Conservation (phyloP, 2,888 invertebrate genomes). For the Harpagoxenus sublaevis region DNA sequence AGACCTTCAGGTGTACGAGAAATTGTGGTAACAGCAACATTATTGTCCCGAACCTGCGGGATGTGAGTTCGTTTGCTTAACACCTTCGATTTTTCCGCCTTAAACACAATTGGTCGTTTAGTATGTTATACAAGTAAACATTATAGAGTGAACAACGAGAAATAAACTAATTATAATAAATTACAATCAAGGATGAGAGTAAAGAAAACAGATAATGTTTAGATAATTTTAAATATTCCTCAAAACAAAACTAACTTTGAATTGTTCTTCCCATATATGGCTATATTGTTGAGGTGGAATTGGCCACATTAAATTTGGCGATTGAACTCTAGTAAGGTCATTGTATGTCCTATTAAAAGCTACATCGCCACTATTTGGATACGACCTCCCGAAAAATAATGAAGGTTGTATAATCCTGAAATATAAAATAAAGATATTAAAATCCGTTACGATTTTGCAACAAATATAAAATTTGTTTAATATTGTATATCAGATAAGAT, state of each 20-base stretch:
- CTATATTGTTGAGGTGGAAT: constrained; percentile 74
- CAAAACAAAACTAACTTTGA: constrained; percentile 65
- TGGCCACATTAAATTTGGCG: constrained; percentile 80
- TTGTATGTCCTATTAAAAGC: constrained; percentile 80
- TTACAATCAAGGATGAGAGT: not conserved
- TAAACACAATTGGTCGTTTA: constrained; percentile 26
- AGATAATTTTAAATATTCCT: constrained; percentile 5
- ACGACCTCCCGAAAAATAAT: constrained; percentile 80
- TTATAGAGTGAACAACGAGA: not conserved
- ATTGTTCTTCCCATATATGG: constrained; percentile 79
- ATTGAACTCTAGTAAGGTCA: constrained; percentile 80
- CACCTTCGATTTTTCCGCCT: constrained; percentile 76
- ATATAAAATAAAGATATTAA: constrained; percentile 31
- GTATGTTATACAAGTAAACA: not conserved
- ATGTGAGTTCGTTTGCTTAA: constrained; percentile 77
- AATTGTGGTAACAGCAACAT: constrained; percentile 58
- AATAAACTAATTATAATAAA: not conserved
- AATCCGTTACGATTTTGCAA: not conserved
- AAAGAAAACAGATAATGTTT: not conserved
- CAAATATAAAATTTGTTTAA: constrained; percentile 16
- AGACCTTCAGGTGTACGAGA: constrained; percentile 81
- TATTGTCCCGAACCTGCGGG: constrained; percentile 78
- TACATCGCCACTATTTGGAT: constrained; percentile 78
- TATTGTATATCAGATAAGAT: constrained; percentile 82
- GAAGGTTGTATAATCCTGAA: constrained; percentile 80